A percentile compares a stretch with the other conserved stretches of the same genome.
Conservation (phyloP, 2,113 vertebrate genomes). For the Passerina amoena region DNA sequence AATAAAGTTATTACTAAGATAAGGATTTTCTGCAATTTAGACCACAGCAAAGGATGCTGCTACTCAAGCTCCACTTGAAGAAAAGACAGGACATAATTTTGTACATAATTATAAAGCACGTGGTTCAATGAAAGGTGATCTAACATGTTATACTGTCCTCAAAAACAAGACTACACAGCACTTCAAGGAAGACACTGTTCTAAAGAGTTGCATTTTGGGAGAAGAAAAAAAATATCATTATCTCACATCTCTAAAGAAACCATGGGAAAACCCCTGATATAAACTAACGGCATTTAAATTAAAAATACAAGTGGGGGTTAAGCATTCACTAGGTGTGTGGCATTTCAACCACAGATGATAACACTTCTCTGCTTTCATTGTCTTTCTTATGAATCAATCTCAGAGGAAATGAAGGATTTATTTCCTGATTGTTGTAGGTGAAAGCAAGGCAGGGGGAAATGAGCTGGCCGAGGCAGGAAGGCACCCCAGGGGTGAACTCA, state of each 20-base stretch:
- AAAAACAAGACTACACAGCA: not conserved
- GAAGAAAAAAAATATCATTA: not conserved
- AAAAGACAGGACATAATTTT: not conserved
- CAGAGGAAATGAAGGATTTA: conserved; percentile 2
- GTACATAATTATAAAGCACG: not conserved
- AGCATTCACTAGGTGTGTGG: not conserved
- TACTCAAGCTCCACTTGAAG: conserved; percentile 5
- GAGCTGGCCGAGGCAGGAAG: not conserved
- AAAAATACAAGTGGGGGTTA: not conserved
- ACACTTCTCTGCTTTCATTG: not conserved
- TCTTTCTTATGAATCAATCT: not conserved
- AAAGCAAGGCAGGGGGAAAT: not conserved
- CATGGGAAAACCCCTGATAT: not conserved
- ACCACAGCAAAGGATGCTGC: not conserved
- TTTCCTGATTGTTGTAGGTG: not conserved
- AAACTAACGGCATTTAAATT: not conserved
- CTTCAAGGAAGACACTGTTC: not conserved
- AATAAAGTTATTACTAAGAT: conserved; percentile 3
- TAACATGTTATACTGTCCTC: not conserved
- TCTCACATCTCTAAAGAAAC: conserved; percentile 17
- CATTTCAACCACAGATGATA: not conserved
- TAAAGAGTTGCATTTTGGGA: not conserved
- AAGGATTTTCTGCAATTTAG: conserved; percentile 7
- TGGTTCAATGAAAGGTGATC: not conserved
- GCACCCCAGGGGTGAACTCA: not conserved